These are phyloP conservation scores for Alectura lathami DNA, from an alignment of 2,113 vertebrate species.

Conservation along the genomic window DNA sequence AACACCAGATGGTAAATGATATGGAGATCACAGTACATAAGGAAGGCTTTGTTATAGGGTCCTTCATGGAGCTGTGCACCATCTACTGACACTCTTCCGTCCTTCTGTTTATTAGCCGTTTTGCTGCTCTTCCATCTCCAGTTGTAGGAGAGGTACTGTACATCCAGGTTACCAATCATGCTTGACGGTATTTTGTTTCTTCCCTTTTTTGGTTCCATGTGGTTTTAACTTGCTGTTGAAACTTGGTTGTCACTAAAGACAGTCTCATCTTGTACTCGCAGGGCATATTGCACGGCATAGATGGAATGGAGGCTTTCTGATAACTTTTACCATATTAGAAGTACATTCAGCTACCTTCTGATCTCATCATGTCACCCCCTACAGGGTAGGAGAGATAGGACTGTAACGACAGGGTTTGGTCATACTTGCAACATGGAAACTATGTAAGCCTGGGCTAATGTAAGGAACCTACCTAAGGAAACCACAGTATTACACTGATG, in stretches of 20 bases:
- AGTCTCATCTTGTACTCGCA: background rate
- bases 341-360: background rate
- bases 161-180: background rate
- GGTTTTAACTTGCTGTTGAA: background rate
- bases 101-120: background rate
- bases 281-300: background rate
- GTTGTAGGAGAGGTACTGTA: background rate
- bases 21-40: background rate
- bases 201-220: background rate
- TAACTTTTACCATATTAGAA: background rate
- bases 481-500: fast-evolving
- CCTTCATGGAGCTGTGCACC: background rate
- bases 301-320: background rate
- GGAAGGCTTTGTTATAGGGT: background rate
- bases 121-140: background rate
- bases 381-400: background rate
- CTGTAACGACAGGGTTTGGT: background rate
- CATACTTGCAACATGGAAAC: background rate
- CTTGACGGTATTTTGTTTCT: background rate
- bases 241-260: background rate
- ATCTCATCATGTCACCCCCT: background rate
- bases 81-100: background rate
- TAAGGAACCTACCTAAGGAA: background rate
- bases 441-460: background rate
- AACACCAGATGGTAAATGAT: background rate